Evolutionary conservation across 1,140 invertebrate species (phyloP).

Genomic region (Macrobrachium rosenbergii): DNA sequence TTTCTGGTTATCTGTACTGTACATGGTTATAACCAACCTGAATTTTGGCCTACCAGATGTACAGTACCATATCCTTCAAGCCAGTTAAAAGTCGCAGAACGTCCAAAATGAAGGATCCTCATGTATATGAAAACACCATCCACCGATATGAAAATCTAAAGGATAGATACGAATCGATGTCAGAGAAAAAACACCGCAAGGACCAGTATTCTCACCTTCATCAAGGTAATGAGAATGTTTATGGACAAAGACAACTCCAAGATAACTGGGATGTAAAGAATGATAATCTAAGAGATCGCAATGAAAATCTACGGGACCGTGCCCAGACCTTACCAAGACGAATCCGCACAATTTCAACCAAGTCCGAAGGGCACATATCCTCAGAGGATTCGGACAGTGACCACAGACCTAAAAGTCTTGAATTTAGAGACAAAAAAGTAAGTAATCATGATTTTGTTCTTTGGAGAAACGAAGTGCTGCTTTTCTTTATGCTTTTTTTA

Average conservation of each 20-base stretch:
- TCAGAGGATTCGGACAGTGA: slow-evolving; percentile 48
- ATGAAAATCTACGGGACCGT: slow-evolving; percentile 46
- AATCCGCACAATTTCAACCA: slow-evolving; percentile 37
- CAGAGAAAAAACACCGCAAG: slow-evolving; percentile 16
- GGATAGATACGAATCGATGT: slow-evolving; percentile 48
- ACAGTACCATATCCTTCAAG: slow-evolving; percentile 61
- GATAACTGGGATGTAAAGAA: no score
- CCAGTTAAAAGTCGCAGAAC: slow-evolving; percentile 51
- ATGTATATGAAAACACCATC: slow-evolving; percentile 58
- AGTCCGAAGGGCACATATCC: slow-evolving; percentile 6
- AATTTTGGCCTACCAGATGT: slow-evolving; percentile 39
- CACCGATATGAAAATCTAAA: slow-evolving; percentile 57
- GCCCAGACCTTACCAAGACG: slow-evolving; percentile 45
- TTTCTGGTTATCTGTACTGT: neutral
- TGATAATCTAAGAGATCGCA: slow-evolving; percentile 37
- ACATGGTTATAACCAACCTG: neutral
- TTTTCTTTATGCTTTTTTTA: no score
- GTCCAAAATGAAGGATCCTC: slow-evolving; percentile 50
- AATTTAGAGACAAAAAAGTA: slow-evolving; percentile 35
- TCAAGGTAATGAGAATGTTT: no score
- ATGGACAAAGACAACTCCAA: no score
- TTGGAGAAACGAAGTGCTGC: neutral
- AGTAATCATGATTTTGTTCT: neutral
- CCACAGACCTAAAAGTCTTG: slow-evolving; percentile 36
- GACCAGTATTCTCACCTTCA: slow-evolving; percentile 28